Conservation (phyloP, 2,888 invertebrate genomes). For the Cheilosia variabilis region DNA sequence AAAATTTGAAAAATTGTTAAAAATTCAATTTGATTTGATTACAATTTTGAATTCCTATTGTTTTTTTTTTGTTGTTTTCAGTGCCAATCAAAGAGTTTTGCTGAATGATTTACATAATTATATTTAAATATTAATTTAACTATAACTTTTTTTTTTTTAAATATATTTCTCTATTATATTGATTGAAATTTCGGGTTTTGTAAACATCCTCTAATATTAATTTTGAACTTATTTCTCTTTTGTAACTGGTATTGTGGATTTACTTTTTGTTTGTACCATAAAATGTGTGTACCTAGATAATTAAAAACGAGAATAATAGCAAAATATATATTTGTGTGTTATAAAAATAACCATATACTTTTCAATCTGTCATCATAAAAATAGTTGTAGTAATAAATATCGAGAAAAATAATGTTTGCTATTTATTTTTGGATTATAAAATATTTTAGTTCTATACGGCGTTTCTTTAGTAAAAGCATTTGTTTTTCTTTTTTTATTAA, state of each 20-base stretch:
- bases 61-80: not conserved
- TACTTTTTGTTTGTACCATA: slow-evolving; percentile 44
- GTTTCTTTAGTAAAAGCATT: slow-evolving; percentile 8
- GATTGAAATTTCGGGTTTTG: slow-evolving; percentile 57
- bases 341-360: slow-evolving; percentile 48
- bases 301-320: slow-evolving; percentile 32
- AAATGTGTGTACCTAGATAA: slow-evolving; percentile 43
- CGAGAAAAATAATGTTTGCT: slow-evolving; percentile 1
- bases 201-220: slow-evolving; percentile 38
- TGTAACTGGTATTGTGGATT: slow-evolving; percentile 23
- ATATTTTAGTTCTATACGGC: slow-evolving; percentile 9
- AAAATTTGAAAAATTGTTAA: slow-evolving; percentile 30
- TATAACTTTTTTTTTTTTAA: slow-evolving; percentile 4
- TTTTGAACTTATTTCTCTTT: slow-evolving; percentile 46
- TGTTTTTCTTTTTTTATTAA: not conserved
- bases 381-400: too few species aligned
- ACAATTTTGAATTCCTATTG: slow-evolving; percentile 17
- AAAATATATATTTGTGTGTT: slow-evolving; percentile 49
- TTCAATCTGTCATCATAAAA: not conserved
- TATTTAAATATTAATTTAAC: slow-evolving; percentile 40
- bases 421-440: slow-evolving; percentile 26
- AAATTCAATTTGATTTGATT: slow-evolving; percentile 37
- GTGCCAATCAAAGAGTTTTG: slow-evolving; percentile 41
- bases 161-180: slow-evolving; percentile 34
- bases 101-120: slow-evolving; percentile 25